Evolutionary conservation across 2,797 vertebrate genomes (phyloP), one percentile per base, ranked within the genome.

Genomic region (Serranus cabrilla): DNA sequence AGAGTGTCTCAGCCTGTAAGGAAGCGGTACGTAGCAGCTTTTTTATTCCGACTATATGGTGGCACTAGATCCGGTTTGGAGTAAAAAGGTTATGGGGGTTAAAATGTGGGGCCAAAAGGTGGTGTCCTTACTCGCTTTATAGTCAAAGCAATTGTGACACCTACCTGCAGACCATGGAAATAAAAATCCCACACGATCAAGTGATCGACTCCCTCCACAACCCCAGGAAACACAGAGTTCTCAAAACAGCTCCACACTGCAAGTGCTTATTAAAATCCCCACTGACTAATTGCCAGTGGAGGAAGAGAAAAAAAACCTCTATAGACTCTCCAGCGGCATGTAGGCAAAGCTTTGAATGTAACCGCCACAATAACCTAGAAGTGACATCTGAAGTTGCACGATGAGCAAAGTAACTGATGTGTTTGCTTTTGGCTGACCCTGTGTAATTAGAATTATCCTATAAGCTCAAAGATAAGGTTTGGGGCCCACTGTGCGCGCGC

Each of bases 81-180:
- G 91, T 80, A 92, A 94, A 95, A 45, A 34, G 93, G 93, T 94
- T 92, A 92, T 91, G 91, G 92, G 94, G 82, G 84, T 89, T 94
- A 94, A 95, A 92, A 94, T 91, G 81, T 93, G 91, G 91, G 91
- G 94, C 81, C 94, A 91, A 92, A 96, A 91, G 93, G 94, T 94
- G 95, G 95, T 89, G 96, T 96, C 95, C 75, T 76, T 94, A 94
- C 91, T 96, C 93, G 93, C 93, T 95, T 96, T 96, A 82, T 85
- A 96, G 92, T 96, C 96, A 97, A 97, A 97, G 96, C 97, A 98
- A 98, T 96, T 99, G 97, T 98, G 97, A 98, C 97, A 97, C 97
- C 97, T 98, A 97, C 96, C 98, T 99, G 97, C 95, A 96, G 95
- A 96, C 94, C 94, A 94, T 94, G 96, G 96, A 93, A 98, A 97